These are phyloP conservation scores for Schizaphis graminum DNA, from an alignment of 2,888 invertebrate genomes.

Conservation along the genomic window DNA sequence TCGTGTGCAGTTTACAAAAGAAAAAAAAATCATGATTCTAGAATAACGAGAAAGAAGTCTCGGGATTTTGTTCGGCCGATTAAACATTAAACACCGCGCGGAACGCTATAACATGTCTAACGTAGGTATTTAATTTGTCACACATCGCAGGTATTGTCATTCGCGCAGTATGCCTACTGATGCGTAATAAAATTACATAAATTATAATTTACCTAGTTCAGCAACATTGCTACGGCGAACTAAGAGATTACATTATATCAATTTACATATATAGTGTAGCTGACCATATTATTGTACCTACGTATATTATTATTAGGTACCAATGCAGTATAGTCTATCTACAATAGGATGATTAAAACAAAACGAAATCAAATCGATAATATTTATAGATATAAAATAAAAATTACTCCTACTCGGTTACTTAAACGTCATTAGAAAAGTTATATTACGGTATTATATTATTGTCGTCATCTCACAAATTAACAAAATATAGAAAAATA, in stretches of 20 bases:
- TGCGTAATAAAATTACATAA: not conserved
- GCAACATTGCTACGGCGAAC: not conserved
- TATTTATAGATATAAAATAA: not conserved
- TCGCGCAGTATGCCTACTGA: not conserved
- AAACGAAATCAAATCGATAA: not conserved
- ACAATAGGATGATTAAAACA: not conserved
- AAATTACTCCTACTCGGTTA: not conserved
- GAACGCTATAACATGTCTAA: not conserved
- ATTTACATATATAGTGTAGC: not conserved
- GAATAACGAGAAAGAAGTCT: not conserved
- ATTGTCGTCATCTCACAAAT: not conserved
- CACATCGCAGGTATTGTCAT: not conserved
- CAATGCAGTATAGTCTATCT: not conserved
- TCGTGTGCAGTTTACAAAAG: not conserved
- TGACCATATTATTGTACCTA: not conserved
- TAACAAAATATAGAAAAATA: not conserved
- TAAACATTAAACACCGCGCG: not conserved
- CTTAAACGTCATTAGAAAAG: not conserved
- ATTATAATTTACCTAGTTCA: not conserved
- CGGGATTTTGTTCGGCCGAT: constrained; percentile 8
- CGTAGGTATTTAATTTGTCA: not conserved
- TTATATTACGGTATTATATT: not conserved
- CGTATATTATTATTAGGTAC: not conserved
- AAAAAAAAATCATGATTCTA: not conserved
- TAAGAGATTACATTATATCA: not conserved